A percentile compares a stretch with the other conserved stretches of the same genome.
phyloP scores from a whole-genome alignment of 2,797 vertebrate genomes.

The Myotis myotis region DNA sequence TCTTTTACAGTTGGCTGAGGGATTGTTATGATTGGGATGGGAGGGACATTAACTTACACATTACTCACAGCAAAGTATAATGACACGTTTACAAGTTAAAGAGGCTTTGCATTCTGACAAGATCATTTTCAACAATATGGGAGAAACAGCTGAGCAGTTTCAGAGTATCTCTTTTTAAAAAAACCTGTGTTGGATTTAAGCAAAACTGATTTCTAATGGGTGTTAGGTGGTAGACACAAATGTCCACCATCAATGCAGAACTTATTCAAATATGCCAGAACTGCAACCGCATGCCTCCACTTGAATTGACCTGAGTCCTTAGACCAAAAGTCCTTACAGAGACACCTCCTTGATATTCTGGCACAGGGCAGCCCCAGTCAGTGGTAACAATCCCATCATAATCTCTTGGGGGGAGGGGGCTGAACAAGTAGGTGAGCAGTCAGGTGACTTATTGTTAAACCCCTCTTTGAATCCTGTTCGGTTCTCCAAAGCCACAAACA shows the following conservation, averaged over 20 bases:
- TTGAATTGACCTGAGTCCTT: background rate
- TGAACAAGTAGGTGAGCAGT: background rate
- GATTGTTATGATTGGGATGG: conserved; percentile 55
- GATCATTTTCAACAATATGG: conserved; percentile 39
- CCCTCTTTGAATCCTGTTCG: background rate
- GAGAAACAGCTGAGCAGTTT: conserved; percentile 24
- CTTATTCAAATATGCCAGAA: background rate
- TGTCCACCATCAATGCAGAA: background rate
- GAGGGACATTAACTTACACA: conserved; percentile 61
- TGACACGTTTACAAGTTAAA: conserved; percentile 64
- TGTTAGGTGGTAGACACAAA: background rate
- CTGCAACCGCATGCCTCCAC: background rate
- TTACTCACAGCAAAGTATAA: conserved; percentile 64
- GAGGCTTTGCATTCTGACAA: conserved; percentile 51
- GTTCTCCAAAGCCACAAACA: background rate
- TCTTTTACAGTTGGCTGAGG: conserved; percentile 62
- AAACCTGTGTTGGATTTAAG: conserved; percentile 29
- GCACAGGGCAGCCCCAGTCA: background rate
- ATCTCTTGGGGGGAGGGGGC: background rate
- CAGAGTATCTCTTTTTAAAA: background rate
- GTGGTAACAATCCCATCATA: background rate
- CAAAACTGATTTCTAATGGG: conserved; percentile 11
- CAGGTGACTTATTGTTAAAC: background rate
- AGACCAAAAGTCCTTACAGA: background rate
- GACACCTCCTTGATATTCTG: background rate